These are phyloP conservation scores for Argyrosomus regius DNA, from an alignment of 2,797 vertebrate genomes.

Conservation along the genomic window DNA sequence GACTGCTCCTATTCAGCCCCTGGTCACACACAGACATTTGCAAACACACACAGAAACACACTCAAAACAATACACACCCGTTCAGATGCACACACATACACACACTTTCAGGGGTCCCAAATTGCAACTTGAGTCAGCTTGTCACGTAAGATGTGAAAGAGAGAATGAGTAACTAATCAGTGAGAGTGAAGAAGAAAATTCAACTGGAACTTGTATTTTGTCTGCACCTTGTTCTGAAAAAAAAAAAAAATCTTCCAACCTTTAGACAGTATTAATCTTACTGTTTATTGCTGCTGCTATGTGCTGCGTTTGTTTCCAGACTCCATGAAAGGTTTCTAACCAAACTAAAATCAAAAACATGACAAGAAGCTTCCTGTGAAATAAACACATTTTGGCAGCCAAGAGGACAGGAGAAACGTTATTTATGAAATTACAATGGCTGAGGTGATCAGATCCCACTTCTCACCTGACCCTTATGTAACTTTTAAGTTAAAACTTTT, in stretches of 20 bases:
- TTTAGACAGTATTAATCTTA: constrained; percentile 97
- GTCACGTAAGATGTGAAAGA: constrained; percentile 82
- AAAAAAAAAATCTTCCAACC: constrained; percentile 91
- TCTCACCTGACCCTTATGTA: constrained; percentile 93
- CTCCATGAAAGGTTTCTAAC: constrained; percentile 92
- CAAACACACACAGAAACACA: constrained; percentile 19
- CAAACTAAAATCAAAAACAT: constrained; percentile 88
- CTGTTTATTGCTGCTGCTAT: constrained; percentile 95
- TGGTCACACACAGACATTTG: constrained; percentile 23
- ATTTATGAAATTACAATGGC: constrained; percentile 97
- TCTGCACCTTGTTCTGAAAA: constrained; percentile 93
- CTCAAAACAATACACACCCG: neutral
- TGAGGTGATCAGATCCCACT: constrained; percentile 89
- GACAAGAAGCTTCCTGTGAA: constrained; percentile 84
- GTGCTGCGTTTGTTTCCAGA: constrained; percentile 91
- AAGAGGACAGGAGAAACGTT: constrained; percentile 87
- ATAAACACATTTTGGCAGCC: constrained; percentile 90
- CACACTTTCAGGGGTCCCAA: constrained; percentile 74
- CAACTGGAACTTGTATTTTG: constrained; percentile 95
- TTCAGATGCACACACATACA: constrained; percentile 26
- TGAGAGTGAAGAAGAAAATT: constrained; percentile 75
- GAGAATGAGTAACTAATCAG: constrained; percentile 69
- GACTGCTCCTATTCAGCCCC: constrained; percentile 70
- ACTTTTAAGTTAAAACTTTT: constrained; percentile 99
- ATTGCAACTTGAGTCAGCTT: constrained; percentile 86